Conservation (phyloP, 2,113 vertebrate genomes). For the Ceuthmochares aereus region DNA sequence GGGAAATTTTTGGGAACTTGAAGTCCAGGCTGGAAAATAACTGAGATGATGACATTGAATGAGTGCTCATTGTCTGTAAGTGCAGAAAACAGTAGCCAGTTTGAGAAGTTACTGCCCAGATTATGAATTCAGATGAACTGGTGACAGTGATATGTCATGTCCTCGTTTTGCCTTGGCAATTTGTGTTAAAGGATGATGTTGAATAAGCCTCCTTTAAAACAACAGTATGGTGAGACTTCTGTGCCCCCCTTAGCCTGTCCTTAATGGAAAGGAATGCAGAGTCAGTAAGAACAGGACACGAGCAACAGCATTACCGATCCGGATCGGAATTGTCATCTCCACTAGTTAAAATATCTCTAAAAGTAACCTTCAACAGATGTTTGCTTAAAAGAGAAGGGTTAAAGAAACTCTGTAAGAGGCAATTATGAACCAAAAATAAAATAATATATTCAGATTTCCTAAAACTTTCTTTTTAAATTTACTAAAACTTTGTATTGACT, state of each 20-base stretch:
- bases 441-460: not conserved
- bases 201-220: not conserved
- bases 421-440: not conserved
- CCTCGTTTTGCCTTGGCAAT: not conserved
- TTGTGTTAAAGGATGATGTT: not conserved
- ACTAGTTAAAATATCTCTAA: not conserved
- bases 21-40: not conserved
- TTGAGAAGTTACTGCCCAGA: not conserved
- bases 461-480: not conserved
- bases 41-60: not conserved
- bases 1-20: constrained; percentile 7
- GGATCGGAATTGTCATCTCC: not conserved
- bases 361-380: not conserved
- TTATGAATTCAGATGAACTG: not conserved
- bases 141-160: not conserved
- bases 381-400: not conserved
- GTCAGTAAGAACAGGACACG: not conserved
- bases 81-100: not conserved
- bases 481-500: not conserved
- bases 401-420: not conserved
- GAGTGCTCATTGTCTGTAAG: not conserved
- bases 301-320: not conserved
- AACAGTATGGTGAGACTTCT: fast-evolving
- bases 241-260: not conserved
- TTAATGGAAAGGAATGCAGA: not conserved